Percentiles rank a stretch among this genome's conserved stretches.
Evolutionary conservation across 2,797 vertebrate genomes (phyloP).

Genomic region (Lycodopsis pacificus): DNA sequence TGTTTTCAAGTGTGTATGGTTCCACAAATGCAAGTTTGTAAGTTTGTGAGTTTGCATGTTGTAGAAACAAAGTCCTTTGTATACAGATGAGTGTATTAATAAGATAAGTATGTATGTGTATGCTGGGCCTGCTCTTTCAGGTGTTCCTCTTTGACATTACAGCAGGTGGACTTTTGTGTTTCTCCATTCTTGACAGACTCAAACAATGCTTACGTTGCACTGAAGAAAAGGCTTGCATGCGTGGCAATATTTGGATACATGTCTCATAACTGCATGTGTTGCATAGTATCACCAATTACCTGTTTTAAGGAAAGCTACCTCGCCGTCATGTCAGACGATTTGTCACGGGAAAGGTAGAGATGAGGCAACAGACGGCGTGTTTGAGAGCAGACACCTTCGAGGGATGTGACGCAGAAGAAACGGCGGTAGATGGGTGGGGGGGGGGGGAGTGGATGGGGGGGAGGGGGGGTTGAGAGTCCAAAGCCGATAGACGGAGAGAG

Average conservation of each 20-base stretch:
- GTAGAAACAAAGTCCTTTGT: constrained; percentile 42
- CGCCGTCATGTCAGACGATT: constrained; percentile 2
- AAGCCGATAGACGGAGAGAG: constrained; percentile 28
- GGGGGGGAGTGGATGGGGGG: constrained; percentile 6
- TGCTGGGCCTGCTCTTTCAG: background rate
- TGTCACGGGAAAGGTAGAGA: constrained; percentile 24
- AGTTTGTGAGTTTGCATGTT: constrained; percentile 10
- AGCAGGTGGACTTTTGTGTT: constrained; percentile 21
- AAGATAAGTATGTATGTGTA: background rate
- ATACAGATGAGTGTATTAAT: background rate
- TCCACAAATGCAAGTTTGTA: constrained; percentile 3
- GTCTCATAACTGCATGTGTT: constrained; percentile 21
- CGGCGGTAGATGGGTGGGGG: constrained; percentile 1
- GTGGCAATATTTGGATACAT: constrained; percentile 58
- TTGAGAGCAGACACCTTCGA: constrained; percentile 21
- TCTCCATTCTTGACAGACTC: constrained; percentile 18
- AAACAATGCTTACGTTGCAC: constrained; percentile 22
- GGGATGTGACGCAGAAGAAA: constrained; percentile 33
- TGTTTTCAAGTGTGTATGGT: constrained; percentile 26
- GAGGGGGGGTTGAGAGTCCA: constrained; percentile 33
- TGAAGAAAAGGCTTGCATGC: constrained; percentile 42
- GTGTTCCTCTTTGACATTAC: background rate
- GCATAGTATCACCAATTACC: constrained; percentile 22
- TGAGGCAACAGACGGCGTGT: constrained; percentile 29
- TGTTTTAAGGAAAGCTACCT: constrained; percentile 1